Conservation (phyloP, 37 sponge, comb jelly and placozoan species). For the Corticium candelabrum region DNA sequence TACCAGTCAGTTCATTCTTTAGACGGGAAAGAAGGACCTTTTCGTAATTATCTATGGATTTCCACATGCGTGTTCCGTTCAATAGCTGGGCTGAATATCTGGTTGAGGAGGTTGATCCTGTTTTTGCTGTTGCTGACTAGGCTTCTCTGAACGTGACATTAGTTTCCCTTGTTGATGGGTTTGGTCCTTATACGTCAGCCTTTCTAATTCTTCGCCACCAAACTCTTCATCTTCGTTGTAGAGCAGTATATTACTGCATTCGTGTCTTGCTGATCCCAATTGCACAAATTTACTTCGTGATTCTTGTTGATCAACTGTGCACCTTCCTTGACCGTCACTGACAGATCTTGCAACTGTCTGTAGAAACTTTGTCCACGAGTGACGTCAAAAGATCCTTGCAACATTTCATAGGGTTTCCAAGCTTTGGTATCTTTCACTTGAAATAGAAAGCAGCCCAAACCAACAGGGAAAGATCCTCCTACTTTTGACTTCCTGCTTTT, state of each 20-base stretch:
- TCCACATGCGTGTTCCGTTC: background rate
- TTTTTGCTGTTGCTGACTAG: no score
- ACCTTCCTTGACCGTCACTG: background rate
- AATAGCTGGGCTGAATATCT: background rate
- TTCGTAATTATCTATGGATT: background rate
- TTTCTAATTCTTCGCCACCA: background rate
- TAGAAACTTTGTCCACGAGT: background rate
- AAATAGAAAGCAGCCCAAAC: background rate
- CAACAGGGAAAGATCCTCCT: no score
- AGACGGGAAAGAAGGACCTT: background rate
- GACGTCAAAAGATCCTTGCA: background rate
- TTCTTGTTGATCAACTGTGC: background rate
- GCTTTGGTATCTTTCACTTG: background rate
- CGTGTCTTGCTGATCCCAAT: no score
- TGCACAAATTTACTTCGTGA: no score
- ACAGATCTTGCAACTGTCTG: background rate
- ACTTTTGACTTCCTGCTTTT: no score
- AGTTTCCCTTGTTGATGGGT: background rate
- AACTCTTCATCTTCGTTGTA: no score
- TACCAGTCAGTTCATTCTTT: background rate
- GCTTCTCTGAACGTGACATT: no score
- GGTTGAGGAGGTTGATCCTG: no score
- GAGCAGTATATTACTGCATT: background rate
- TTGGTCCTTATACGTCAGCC: background rate
- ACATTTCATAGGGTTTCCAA: background rate